Conservation (phyloP, 2,113 vertebrate species). For the Hippolais icterina region DNA sequence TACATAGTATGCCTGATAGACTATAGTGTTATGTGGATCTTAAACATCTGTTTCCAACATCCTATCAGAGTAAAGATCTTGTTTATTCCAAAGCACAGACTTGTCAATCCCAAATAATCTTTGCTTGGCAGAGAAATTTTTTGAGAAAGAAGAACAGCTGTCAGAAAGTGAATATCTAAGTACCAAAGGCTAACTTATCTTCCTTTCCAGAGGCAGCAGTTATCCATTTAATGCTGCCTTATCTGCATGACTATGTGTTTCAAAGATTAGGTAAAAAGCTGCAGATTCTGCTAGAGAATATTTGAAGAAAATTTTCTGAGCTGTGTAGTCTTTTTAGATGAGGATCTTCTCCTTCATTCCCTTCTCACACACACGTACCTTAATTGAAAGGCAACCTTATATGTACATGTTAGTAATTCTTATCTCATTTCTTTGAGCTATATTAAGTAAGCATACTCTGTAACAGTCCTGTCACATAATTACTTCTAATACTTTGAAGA, state of each 20-base stretch:
- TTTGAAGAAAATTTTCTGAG: not conserved
- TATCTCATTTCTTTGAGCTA: not conserved
- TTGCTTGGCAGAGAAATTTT: not conserved
- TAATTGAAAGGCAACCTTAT: not conserved
- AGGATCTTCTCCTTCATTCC: not conserved
- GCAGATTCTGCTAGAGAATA: not conserved
- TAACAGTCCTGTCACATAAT: not conserved
- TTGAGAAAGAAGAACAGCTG: not conserved
- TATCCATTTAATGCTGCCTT: slow-evolving; percentile 29
- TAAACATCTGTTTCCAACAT: not conserved
- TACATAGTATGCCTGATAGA: not conserved
- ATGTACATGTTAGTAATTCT: not conserved
- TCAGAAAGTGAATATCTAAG: not conserved
- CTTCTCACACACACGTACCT: not conserved
- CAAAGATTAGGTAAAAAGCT: slow-evolving; percentile 1
- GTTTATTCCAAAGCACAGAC: not conserved
- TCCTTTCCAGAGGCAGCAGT: not conserved
- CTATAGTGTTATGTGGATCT: not conserved
- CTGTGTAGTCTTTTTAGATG: not conserved
- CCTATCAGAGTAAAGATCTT: not conserved
- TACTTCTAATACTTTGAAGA: slow-evolving; percentile 25
- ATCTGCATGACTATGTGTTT: not conserved
- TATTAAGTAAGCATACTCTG: not conserved
- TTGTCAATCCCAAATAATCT: slow-evolving; percentile 16
- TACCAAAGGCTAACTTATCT: slow-evolving; percentile 20